Evolutionary conservation across 1,140 invertebrate genomes (phyloP), one percentile per base, ranked within the genome.

Genomic region (Formica selysi): DNA sequence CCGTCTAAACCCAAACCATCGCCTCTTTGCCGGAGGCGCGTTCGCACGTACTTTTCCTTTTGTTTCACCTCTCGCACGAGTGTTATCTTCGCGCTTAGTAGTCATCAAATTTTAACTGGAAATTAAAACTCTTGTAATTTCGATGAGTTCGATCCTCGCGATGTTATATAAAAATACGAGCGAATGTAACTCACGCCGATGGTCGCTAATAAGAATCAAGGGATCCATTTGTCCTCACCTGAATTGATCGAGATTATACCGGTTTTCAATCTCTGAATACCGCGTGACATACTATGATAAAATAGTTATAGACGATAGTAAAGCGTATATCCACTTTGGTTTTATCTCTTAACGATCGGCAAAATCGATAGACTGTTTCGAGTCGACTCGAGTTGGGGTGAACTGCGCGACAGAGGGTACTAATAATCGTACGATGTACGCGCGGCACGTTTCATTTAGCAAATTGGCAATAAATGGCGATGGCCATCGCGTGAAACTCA

Each of bases 401-500:
- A 74, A 78, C 83, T 87, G 10, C 48, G 83, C 71, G 89, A 89
- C 86, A 90, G 89, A 87, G 86, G 71, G 76, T 65, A 87, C 85
- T 92, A 92, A 92, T 93, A 92, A 93, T 91, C 90, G 86, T 87
- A 90, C 90, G 90, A 92, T 88, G 88, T 89, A 83, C 85, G 88
- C 83, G 89, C 91, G 89, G 86, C 89, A 92, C 90, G 92, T 92
- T 95, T 95, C 94, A 95, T 95, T 95, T 94, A 95, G 94, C 94
- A 95, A 95, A 95, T 95, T 95, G 94, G 92, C 94, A 94, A 95
- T 95, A 95, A 95, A 95, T 95, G 93, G 87, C 92, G 93, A 94
- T 94, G 93, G 93, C 92, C 93, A 93, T 94, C 92, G 92, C 90
- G 79, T 71, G 78, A 86, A 91, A 91, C 90, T 91, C 90, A 86